Base-by-base conservation (phyloP, 2,113 vertebrate genomes). In the Pteruthius melanotis region DNA sequence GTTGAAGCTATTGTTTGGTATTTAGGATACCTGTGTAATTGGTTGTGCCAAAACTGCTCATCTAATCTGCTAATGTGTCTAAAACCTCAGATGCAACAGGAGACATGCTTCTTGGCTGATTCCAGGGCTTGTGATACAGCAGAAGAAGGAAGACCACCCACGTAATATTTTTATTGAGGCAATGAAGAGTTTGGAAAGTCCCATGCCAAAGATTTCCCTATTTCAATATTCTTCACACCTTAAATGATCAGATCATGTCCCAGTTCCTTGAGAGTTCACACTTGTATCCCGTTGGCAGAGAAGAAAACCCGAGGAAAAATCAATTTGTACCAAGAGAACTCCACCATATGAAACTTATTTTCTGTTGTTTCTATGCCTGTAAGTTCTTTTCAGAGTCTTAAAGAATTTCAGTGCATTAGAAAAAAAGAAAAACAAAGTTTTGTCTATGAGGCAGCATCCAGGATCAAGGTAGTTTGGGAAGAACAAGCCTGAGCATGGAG, bases 1-100 rank as follows among this genome's bases (percentile, higher is more conserved):
- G 53, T 13, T 54, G 50, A 83, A 93, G 56, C 44, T 83, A 26
- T n/a, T 66, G 21, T 90, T 90, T 63, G 27, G 35, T 59, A 26
- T 86, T 92, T 70, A 78, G 35, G 44, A 86, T 84, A 87, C 89
- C 35, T 81, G 86, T 64, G 89, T 87, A 89, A 93, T 89, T 91
- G 72, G 69, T 83, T 84, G 60, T 81, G 49, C 80, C 84, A 83
- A 96, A 94, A 1, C 69, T 78, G 19, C 52, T 92, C 27, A 52
- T 78, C 47, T 83, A 17, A 83, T 81, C 56, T 31, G 16, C 27
- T 49, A 87, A 54, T 18, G 12, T 19, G 24, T 56, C 61, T 75
- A 47, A 89, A 92, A 81, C 56, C 20, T 75, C 76, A 89, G 33
- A n/a, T 3, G 4, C 21, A 65, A 23, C 26, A 74, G 22, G 35